Conservation (phyloP, 1,140 invertebrate genomes). For the Apocrypta bakeri region DNA sequence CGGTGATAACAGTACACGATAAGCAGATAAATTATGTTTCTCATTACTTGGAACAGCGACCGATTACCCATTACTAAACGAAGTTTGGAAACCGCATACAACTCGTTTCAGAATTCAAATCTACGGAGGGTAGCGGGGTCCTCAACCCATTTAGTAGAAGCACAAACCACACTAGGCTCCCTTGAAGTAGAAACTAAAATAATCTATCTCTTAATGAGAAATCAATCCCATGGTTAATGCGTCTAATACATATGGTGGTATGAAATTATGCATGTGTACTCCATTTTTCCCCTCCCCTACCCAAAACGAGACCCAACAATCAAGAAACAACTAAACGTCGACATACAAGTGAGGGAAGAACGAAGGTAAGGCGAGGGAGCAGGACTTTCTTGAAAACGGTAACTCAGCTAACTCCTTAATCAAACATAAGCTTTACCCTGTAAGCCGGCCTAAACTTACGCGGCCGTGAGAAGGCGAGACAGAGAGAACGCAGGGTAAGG, state of each 20-base stretch:
- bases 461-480: slow-evolving; percentile 38
- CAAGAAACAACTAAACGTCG: neutral
- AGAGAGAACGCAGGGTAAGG: neutral
- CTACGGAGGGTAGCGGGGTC: too few relatives aligned
- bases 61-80: neutral
- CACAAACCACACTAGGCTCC: neutral
- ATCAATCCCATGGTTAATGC: neutral
- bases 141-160: neutral
- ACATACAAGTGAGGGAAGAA: neutral
- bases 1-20: too few relatives aligned
- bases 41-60: neutral
- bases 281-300: neutral
- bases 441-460: slow-evolving; percentile 52
- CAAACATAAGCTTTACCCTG: slow-evolving; percentile 55
- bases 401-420: slow-evolving; percentile 57
- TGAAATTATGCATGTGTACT: neutral
- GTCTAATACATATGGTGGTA: too few relatives aligned
- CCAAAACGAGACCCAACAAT: neutral
- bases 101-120: neutral
- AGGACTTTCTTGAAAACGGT: slow-evolving; percentile 49
- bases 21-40: neutral
- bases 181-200: neutral
- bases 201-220: neutral
- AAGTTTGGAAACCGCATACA: neutral
- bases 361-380: neutral